phyloP scores from a whole-genome alignment of 1,140 invertebrate species.

The Pseudomyrmex dendroicus region DNA sequence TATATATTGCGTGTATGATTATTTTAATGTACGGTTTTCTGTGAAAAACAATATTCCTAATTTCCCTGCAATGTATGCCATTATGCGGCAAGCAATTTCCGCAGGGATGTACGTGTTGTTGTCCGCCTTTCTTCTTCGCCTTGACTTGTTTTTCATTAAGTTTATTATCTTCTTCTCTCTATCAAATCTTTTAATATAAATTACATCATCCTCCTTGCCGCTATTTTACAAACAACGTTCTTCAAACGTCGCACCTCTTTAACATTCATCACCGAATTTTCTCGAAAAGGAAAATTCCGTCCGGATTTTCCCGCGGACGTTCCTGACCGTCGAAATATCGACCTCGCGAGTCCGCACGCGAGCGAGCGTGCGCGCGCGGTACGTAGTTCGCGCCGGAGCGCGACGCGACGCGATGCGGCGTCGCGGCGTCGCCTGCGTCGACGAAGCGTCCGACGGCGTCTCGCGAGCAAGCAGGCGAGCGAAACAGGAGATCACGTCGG shows the following conservation, averaged over 20 bases:
- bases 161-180: neutral
- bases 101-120: neutral
- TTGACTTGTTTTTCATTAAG: neutral
- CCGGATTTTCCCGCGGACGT: constrained; percentile 21
- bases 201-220: too few species aligned
- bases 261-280: neutral
- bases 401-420: neutral
- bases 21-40: too few species aligned
- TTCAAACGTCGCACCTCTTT: too few species aligned
- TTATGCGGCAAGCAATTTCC: constrained; percentile 16
- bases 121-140: neutral
- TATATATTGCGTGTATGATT: too few species aligned
- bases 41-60: neutral
- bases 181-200: neutral
- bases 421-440: constrained; percentile 34
- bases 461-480: constrained; percentile 20
- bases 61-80: neutral
- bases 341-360: constrained; percentile 33
- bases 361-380: constrained; percentile 59
- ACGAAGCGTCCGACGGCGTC: constrained; percentile 52
- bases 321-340: constrained; percentile 60
- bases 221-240: neutral
- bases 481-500: constrained; percentile 70
- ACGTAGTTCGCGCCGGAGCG: constrained; percentile 55
- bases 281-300: neutral